Evolutionary conservation across 2,113 vertebrate genomes (phyloP).

Genomic region (Anthoscopus minutus): DNA sequence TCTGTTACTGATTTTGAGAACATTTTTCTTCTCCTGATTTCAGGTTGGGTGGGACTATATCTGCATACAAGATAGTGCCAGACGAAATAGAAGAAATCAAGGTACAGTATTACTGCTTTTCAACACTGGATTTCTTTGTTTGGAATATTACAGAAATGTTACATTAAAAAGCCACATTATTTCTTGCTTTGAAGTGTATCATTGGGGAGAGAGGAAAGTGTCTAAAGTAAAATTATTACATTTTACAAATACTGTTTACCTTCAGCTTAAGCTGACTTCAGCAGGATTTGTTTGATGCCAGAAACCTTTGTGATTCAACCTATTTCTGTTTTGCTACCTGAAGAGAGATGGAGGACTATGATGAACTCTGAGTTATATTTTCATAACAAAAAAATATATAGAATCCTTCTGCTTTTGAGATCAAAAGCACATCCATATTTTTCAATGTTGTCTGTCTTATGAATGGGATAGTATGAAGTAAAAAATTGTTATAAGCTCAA

Average conservation of each 20-base stretch:
- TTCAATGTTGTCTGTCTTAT: neutral
- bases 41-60: conserved; percentile 96
- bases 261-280: neutral
- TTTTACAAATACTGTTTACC: neutral
- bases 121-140: neutral
- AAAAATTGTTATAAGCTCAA: neutral
- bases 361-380: neutral
- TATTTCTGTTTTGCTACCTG: neutral
- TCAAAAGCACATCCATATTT: neutral
- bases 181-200: neutral
- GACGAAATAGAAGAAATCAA: conserved; percentile 99
- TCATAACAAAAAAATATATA: neutral
- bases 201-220: neutral
- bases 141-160: neutral
- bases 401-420: neutral
- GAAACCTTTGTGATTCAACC: neutral
- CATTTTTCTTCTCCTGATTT: conserved; percentile 70
- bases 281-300: neutral
- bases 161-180: neutral
- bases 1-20: conserved; percentile 49
- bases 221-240: neutral
- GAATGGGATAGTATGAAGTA: neutral
- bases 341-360: neutral
- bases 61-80: conserved; percentile 98
- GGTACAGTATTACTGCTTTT: conserved; percentile 77